Percentiles rank a stretch among this genome's conserved stretches.
These are phyloP conservation scores for Acanthaster planci DNA, from an alignment of 35 echinoderm and acorn worm genomes.

Conservation along the genomic window DNA sequence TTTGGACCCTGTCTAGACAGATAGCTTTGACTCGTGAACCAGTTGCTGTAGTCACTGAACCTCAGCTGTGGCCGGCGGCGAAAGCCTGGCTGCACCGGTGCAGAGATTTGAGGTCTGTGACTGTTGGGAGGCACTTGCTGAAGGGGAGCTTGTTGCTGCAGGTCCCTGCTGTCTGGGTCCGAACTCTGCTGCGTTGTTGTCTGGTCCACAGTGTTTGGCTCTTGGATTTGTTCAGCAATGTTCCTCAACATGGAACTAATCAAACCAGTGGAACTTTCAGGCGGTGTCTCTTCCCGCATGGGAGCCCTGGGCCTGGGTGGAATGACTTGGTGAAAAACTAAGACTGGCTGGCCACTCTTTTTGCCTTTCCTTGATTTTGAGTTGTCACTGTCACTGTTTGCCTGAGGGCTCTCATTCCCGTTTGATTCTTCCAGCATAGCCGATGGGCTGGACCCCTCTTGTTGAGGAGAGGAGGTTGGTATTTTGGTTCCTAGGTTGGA, in stretches of 20 bases:
- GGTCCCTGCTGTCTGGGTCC: slow-evolving; percentile 6
- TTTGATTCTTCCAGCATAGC: neutral
- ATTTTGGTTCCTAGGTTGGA: neutral
- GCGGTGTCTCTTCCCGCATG: slow-evolving; percentile 10
- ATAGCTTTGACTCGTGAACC: slow-evolving; percentile 42
- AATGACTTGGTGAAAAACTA: slow-evolving; percentile 15
- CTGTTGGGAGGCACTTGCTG: slow-evolving; percentile 21
- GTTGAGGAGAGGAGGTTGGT: neutral
- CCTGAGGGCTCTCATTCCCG: neutral
- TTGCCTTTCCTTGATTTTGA: slow-evolving; percentile 10
- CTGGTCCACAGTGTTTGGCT: slow-evolving; percentile 26
- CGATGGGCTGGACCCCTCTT: neutral
- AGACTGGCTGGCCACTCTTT: slow-evolving; percentile 1
- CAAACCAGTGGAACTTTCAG: slow-evolving; percentile 24
- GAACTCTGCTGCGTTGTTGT: neutral
- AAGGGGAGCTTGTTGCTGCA: slow-evolving; percentile 9
- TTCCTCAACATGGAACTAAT: slow-evolving; percentile 39
- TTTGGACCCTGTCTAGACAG: slow-evolving; percentile 19
- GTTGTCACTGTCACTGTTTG: neutral
- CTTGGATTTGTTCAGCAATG: slow-evolving; percentile 41
- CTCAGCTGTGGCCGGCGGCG: slow-evolving; percentile 10
- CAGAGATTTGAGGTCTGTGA: slow-evolving; percentile 18
- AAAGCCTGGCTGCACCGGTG: neutral
- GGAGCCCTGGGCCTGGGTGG: slow-evolving; percentile 2
- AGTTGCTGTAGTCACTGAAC: slow-evolving; percentile 36